These are phyloP conservation scores for Melanostoma scalare DNA, from an alignment of 2,888 invertebrate species.

Conservation along the genomic window DNA sequence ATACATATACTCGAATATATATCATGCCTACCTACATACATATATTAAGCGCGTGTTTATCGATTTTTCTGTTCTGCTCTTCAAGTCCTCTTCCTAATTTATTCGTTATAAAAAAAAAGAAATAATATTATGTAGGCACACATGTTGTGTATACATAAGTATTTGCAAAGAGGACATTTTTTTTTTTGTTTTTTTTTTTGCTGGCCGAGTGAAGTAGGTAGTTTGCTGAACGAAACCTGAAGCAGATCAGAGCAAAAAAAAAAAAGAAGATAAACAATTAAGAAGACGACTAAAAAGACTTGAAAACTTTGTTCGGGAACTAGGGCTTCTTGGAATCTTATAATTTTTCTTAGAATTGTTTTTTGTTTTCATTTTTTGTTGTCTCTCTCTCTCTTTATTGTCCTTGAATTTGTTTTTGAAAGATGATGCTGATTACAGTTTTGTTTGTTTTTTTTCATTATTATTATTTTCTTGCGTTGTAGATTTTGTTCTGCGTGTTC, in stretches of 20 bases:
- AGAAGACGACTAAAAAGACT: conserved; percentile 25
- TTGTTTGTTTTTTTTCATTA: conserved; percentile 13
- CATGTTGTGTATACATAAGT: not conserved
- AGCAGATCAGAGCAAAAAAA: conserved; percentile 49
- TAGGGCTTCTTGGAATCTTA: conserved; percentile 64
- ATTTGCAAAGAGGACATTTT: conserved; percentile 22
- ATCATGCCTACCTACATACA: not conserved
- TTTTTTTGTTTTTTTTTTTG: conserved; percentile 36
- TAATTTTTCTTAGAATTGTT: conserved; percentile 54
- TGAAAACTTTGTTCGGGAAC: conserved; percentile 63
- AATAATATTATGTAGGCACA: conserved; percentile 1
- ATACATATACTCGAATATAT: not conserved
- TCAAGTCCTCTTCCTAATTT: conserved; percentile 21
- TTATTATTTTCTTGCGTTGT: not conserved
- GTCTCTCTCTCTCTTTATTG: conserved; percentile 26
- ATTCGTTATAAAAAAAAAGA: not conserved
- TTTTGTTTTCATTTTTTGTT: conserved; percentile 10
- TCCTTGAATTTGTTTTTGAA: conserved; percentile 46
- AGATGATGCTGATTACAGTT: conserved; percentile 49
- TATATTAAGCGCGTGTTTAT: conserved; percentile 32
- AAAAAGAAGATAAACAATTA: conserved; percentile 15
- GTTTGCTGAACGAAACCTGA: conserved; percentile 16
- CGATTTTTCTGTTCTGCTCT: conserved; percentile 29
- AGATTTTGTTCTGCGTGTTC: conserved; percentile 20
- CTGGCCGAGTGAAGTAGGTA: conserved; percentile 39